Evolutionary conservation across 1,140 invertebrate genomes (phyloP).

Genomic region (Macrobrachium nipponense): DNA sequence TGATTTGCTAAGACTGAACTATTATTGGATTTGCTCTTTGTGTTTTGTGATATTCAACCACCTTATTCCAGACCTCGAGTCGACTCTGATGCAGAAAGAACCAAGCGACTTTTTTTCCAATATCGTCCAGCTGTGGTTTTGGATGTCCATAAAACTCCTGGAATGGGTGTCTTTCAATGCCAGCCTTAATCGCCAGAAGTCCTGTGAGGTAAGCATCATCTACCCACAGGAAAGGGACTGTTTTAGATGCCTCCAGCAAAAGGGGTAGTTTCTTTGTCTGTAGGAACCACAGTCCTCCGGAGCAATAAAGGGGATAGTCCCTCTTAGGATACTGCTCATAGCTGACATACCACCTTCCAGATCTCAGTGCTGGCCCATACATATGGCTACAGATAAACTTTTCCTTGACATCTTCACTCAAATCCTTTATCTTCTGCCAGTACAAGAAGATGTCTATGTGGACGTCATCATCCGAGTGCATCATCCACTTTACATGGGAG

Average conservation of each 20-base stretch:
- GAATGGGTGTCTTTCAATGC: slow-evolving; percentile 6
- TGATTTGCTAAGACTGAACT: too few relatives aligned
- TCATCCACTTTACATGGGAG: slow-evolving; percentile 25
- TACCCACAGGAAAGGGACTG: slow-evolving; percentile 42
- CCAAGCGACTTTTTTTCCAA: slow-evolving; percentile 19
- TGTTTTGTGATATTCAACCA: slow-evolving; percentile 16
- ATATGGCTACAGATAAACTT: slow-evolving; percentile 31
- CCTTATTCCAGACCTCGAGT: neutral
- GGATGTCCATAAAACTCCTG: slow-evolving; percentile 33
- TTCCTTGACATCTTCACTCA: neutral
- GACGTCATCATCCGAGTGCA: slow-evolving; percentile 42
- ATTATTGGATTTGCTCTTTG: neutral
- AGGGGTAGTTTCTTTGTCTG: slow-evolving; percentile 22
- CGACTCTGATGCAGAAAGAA: neutral
- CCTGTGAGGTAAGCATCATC: slow-evolving; percentile 46
- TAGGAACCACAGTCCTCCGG: slow-evolving; percentile 32
- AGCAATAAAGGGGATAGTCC: slow-evolving; percentile 30
- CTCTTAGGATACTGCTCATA: slow-evolving; percentile 17
- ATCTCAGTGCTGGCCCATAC: slow-evolving; percentile 21
- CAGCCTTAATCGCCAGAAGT: slow-evolving; percentile 14
- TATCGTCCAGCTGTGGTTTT: neutral
- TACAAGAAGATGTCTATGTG: slow-evolving; percentile 44
- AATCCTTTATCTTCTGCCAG: neutral
- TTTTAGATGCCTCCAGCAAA: slow-evolving; percentile 27
- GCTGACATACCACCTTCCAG: slow-evolving; percentile 17